These are phyloP conservation scores for Metellina segmentata DNA, from an alignment of 2,888 invertebrate species.

Conservation along the genomic window DNA sequence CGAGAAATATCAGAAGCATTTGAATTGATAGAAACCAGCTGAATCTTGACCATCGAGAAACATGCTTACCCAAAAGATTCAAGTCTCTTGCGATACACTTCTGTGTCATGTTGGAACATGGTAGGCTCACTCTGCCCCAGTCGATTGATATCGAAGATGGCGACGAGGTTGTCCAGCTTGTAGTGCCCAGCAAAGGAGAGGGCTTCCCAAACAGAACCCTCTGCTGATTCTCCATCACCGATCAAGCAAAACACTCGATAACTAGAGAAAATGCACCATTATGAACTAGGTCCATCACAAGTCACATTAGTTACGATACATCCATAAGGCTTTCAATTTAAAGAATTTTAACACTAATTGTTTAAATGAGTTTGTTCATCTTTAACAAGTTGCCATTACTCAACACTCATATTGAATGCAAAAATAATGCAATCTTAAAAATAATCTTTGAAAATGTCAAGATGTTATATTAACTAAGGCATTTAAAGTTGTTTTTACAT, in stretches of 20 bases:
- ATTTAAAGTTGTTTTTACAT: no score
- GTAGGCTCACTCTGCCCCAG: constrained; percentile 98
- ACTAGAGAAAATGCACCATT: constrained; percentile 78
- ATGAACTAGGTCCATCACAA: no score
- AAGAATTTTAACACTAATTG: background rate
- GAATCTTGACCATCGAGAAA: background rate
- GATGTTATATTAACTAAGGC: no score
- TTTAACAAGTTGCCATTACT: no score
- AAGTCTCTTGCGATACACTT: constrained; percentile 90
- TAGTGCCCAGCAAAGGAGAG: constrained; percentile 96
- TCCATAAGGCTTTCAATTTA: background rate
- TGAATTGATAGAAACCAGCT: no score
- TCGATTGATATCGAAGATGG: constrained; percentile 97
- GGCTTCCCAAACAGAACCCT: constrained; percentile 99
- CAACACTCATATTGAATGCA: background rate
- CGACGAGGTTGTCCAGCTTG: constrained; percentile 96
- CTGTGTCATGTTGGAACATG: constrained; percentile 94
- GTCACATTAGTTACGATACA: background rate
- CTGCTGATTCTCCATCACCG: constrained; percentile 99
- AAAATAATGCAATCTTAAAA: background rate
- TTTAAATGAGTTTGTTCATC: background rate
- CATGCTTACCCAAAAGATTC: constrained; percentile 90
- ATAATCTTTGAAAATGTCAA: background rate
- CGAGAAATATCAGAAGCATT: no score
- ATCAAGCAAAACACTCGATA: constrained; percentile 95